These are phyloP conservation scores for Pheosia tremula DNA, from an alignment of 2,888 invertebrate species.

Conservation along the genomic window DNA sequence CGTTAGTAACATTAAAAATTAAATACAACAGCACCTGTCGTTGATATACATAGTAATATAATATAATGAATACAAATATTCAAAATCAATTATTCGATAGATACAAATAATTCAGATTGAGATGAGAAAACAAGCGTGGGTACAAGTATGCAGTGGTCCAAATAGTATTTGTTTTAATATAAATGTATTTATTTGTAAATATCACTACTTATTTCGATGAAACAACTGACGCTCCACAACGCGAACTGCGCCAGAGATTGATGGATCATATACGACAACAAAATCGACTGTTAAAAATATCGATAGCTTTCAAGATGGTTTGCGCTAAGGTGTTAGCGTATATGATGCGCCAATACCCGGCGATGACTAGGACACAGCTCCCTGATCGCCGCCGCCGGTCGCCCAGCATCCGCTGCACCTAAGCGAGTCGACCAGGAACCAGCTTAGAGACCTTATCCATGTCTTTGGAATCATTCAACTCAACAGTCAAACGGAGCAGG, in stretches of 20 bases:
- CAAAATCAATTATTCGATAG: constrained; percentile 66
- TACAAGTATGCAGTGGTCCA: constrained; percentile 73
- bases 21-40: constrained; percentile 81
- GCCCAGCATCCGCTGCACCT: constrained; percentile 9
- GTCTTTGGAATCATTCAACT: constrained; percentile 4
- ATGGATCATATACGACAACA: constrained; percentile 23
- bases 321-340: constrained; percentile 12
- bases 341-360: constrained; percentile 36
- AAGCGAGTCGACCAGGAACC: constrained; percentile 13
- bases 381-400: constrained; percentile 16
- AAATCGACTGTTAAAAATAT: constrained; percentile 5
- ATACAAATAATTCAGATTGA: constrained; percentile 65
- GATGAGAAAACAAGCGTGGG: constrained; percentile 68
- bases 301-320: constrained; percentile 22
- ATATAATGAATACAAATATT: constrained; percentile 68
- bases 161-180: constrained; percentile 54
- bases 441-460: constrained; percentile 8
- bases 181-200: constrained; percentile 53
- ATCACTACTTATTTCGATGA: constrained; percentile 65
- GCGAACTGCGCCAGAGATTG: constrained; percentile 48
- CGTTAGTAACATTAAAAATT: constrained; percentile 75
- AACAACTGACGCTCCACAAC: constrained; percentile 74
- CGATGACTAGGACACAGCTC: constrained; percentile 54
- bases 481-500: not conserved
- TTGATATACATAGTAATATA: constrained; percentile 70